Conservation (phyloP, 2,113 vertebrate species). For the Sinocyclocheilus rhinocerous region DNA sequence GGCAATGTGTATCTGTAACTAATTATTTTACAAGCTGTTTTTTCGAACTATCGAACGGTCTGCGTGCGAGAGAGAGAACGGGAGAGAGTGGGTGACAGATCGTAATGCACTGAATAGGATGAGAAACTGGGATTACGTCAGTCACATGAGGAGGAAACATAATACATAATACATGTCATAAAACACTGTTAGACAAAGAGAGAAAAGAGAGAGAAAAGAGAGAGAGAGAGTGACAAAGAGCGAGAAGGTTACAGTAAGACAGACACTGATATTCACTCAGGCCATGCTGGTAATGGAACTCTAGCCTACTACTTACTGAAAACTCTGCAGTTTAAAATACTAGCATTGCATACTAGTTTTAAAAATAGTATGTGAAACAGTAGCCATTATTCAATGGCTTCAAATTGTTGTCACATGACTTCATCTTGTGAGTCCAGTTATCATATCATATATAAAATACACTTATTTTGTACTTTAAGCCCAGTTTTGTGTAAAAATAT, state of each 20-base stretch:
- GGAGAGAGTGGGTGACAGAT: slow-evolving; percentile 30
- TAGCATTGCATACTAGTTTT: not conserved
- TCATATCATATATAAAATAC: too few relatives aligned
- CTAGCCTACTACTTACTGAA: not conserved
- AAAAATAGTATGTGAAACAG: slow-evolving; percentile 17
- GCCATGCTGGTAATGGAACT: not conserved
- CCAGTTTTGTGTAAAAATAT: too few relatives aligned
- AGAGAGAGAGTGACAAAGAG: slow-evolving; percentile 56
- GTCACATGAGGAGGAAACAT: slow-evolving; percentile 63
- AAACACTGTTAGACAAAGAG: slow-evolving; percentile 35
- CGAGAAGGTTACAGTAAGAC: slow-evolving; percentile 45
- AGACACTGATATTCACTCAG: slow-evolving; percentile 2
- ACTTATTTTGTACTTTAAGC: too few relatives aligned
- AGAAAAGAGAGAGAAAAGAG: not conserved
- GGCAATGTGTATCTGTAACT: slow-evolving; percentile 13
- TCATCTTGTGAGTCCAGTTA: too few relatives aligned
- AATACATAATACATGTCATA: slow-evolving; percentile 65
- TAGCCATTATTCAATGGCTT: not conserved
- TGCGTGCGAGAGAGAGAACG: not conserved
- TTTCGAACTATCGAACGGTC: not conserved
- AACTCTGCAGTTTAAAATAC: not conserved
- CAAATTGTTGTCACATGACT: too few relatives aligned
- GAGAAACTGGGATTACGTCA: slow-evolving; percentile 70
- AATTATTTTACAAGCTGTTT: slow-evolving; percentile 28
- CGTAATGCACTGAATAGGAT: slow-evolving; percentile 41